Base-by-base conservation (phyloP, 2,113 vertebrate species). In the Equus quagga region DNA sequence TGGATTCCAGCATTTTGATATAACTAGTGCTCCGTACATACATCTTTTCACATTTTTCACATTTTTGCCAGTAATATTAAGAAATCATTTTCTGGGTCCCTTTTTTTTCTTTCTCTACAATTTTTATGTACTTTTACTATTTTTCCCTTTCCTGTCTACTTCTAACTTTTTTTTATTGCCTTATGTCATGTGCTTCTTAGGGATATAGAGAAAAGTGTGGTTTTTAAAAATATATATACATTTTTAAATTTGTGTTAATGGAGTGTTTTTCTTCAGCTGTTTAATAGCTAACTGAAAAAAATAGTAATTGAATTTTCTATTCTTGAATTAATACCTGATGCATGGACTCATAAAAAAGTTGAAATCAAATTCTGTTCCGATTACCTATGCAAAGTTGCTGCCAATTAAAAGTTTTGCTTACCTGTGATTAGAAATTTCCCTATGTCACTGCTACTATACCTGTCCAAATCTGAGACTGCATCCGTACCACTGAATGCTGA, bases 261-360 rank as follows among this genome's bases (percentile, higher is more conserved):
- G 89, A 93, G 49, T 44, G 24, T 44, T 97, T 98, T 97, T 98
- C 82, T 93, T 97, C 46, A 70, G 23, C 60, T 92, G 21, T 65
- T 91, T 83, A 89, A 46, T 80, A 93, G n/a, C 56, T 89, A 93
- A 64, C 54, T 49, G 46, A 67, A 91, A 82, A 94, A 75, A 69
- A 64, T 85, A 91, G 36, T 79, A 87, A 65, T 73, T 44, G n/a
- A 64, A 90, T 60, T 96, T 94, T 58, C 18, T 18, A 36, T 91
- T 87, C 49, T 95, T 92, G 23, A 93, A 64, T 84, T 75, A 78
- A 95, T 83, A 83, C 11, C 12, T 87, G 18, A 78, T 83, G 13
- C 49, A 81, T 91, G 28, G 51, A 87, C 51, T 92, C 33, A 79
- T 58, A 44, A 92, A 64, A 93, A 91, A 90, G 54, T 67, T 92